Base-by-base conservation (phyloP, 2,113 vertebrate species). In the Calyptommatus sinebrachiatus region DNA sequence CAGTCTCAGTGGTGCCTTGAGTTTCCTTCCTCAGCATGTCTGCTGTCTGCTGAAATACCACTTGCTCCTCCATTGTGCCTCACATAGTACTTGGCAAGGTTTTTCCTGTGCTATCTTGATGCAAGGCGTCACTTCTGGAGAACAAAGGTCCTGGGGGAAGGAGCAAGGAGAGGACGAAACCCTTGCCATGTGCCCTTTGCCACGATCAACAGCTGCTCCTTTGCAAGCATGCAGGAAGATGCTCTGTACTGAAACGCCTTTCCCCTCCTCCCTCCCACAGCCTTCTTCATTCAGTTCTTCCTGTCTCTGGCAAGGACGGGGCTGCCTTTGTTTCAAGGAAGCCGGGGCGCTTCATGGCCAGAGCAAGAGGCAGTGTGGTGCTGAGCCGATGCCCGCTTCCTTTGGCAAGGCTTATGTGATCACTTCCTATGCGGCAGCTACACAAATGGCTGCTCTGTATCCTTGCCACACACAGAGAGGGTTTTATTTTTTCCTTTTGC, bases 131-230 rank as follows among this genome's bases (percentile, higher is more conserved):
- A 4, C 1, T 35, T 78, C 80, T 84, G n/a, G 71, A 82, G 78
- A 89, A 72, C 73, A 70, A 81, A 89, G 48, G 80, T 66, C 79
- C 79, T 89, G 87, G 71, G 68, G 76, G 12, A 45, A 1, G 3
- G 8, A 14, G 28, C 11, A 2, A 22, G 28, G 29, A 24, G 2
- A 63, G 10, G 63, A n/a, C 79, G 83, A 89, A 91, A 83, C 82
- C 71, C 35, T 61, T 41, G 86, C 79, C 63, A 89, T 91, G 86
- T 87, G 16, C 28, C 1, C 83, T 90, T 84, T 87, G 83, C 84
- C n/a, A 28, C 14, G 0, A 2, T 41, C 35, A 41, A 41, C 35
- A 41, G 35, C 35, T 41, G 35, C 35, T 41, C 1, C 83, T 90
- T 84, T 87, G 83, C 84, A 29, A 28, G 14, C 0, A 2, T 20